These are phyloP conservation scores for Spatulosminthurus flaviceps DNA, from an alignment of 2,888 invertebrate genomes.

Conservation along the genomic window DNA sequence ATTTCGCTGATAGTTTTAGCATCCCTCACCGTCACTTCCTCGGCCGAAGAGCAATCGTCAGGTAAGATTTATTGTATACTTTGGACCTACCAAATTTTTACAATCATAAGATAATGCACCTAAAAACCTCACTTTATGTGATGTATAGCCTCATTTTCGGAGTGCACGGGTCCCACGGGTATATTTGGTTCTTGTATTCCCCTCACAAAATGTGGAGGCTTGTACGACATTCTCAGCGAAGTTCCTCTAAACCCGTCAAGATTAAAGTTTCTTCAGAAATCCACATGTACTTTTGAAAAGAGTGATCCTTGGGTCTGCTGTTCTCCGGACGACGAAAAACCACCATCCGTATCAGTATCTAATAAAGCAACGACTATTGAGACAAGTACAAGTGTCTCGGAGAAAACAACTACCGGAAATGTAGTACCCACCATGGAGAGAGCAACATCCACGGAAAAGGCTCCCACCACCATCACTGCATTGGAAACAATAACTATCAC, in stretches of 20 bases:
- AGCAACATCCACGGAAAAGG: too few species aligned
- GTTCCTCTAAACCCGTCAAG: slow-evolving; percentile 24
- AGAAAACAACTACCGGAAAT: not conserved
- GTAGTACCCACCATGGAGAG: too few species aligned
- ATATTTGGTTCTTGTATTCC: slow-evolving; percentile 56
- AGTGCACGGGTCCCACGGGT: slow-evolving; percentile 54
- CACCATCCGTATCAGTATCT: not conserved
- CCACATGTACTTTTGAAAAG: slow-evolving; percentile 40
- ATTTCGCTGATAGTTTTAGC: too few species aligned
- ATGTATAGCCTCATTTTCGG: not conserved
- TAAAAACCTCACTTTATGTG: too few species aligned
- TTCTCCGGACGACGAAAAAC: not conserved
- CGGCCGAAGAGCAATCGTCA: too few species aligned
- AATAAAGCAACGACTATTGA: not conserved
- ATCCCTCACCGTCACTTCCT: too few species aligned
- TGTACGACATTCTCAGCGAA: slow-evolving; percentile 52
- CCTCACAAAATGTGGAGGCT: slow-evolving; percentile 49
- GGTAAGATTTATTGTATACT: too few species aligned
- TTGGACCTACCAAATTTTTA: too few species aligned
- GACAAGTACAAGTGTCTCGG: not conserved
- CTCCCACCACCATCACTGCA: not conserved
- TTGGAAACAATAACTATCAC: not conserved
- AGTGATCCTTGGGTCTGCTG: slow-evolving; percentile 48
- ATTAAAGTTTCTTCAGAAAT: slow-evolving; percentile 45
- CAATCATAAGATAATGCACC: too few species aligned